Conservation (phyloP, 2,113 vertebrate species). For the Lycaon pictus region DNA sequence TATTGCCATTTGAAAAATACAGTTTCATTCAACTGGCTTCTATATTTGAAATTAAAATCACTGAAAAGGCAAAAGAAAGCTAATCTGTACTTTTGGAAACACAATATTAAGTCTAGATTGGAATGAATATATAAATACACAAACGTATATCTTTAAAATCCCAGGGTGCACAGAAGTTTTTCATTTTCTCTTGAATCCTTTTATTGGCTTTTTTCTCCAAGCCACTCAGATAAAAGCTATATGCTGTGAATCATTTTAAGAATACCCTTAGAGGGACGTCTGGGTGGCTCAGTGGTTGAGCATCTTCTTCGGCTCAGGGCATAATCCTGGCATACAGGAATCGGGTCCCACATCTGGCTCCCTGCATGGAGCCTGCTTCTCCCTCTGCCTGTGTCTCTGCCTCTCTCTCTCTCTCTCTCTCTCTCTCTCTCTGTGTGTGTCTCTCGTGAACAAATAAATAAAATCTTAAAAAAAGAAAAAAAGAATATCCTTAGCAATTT, state of each 20-base stretch:
- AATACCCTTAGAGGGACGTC: too few relatives aligned
- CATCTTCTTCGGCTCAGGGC: too few relatives aligned
- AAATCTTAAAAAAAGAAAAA: too few relatives aligned
- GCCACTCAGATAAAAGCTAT: neutral
- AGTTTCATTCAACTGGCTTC: neutral
- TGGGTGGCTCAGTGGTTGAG: too few relatives aligned
- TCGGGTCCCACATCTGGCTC: too few relatives aligned
- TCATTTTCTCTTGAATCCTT: neutral
- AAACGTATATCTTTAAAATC: neutral
- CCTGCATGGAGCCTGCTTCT: too few relatives aligned
- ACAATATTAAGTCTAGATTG: neutral
- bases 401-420: too few relatives aligned
- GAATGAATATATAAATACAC: slow-evolving; percentile 15
- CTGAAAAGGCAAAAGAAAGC: slow-evolving; percentile 33
- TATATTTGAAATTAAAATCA: neutral
- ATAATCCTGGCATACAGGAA: too few relatives aligned
- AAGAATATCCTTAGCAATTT: neutral
- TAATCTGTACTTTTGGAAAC: slow-evolving; percentile 39
- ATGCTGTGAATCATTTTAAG: neutral
- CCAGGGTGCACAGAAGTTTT: neutral
- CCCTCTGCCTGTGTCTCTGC: too few relatives aligned
- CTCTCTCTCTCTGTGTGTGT: too few relatives aligned
- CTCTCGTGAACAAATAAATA: too few relatives aligned
- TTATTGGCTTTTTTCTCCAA: neutral
- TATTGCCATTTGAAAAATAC: slow-evolving; percentile 56